Percentiles rank a stretch among this genome's conserved stretches.
Evolutionary conservation across 2,113 vertebrate species (phyloP).

Genomic region (Athene cunicularia): DNA sequence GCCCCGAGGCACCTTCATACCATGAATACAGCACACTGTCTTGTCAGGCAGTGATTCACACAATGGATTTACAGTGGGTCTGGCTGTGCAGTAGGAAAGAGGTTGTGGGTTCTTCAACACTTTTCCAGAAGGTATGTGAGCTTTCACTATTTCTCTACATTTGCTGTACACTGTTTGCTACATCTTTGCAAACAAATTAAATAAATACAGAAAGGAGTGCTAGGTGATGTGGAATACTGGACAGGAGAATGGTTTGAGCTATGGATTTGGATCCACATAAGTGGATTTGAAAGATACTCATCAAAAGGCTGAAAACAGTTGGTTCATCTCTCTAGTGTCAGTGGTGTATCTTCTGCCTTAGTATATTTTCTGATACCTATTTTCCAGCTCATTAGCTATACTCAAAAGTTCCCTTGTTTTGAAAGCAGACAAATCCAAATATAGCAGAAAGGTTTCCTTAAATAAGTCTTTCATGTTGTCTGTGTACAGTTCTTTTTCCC

Average conservation of each 20-base stretch:
- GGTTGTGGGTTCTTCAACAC: background rate
- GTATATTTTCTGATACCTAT: background rate
- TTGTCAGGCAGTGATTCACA: background rate
- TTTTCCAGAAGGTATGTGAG: background rate
- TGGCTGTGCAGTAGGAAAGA: background rate
- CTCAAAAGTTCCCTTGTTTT: background rate
- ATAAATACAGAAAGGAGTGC: background rate
- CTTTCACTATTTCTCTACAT: background rate
- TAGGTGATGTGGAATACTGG: background rate
- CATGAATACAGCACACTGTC: background rate
- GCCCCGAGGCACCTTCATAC: background rate
- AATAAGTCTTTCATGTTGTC: background rate
- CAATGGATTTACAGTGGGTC: background rate
- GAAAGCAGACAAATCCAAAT: slow-evolving; percentile 6
- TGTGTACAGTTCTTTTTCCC: background rate
- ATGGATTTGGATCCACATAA: background rate
- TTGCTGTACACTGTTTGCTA: background rate
- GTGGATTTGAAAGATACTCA: background rate
- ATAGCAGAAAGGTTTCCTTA: background rate
- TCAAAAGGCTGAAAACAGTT: background rate
- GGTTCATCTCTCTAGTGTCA: background rate
- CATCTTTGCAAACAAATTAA: background rate
- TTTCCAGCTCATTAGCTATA: background rate
- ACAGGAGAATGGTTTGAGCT: background rate
- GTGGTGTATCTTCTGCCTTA: background rate